Base-by-base conservation (phyloP, 1,140 invertebrate genomes). In the Heterodera carotae region DNA sequence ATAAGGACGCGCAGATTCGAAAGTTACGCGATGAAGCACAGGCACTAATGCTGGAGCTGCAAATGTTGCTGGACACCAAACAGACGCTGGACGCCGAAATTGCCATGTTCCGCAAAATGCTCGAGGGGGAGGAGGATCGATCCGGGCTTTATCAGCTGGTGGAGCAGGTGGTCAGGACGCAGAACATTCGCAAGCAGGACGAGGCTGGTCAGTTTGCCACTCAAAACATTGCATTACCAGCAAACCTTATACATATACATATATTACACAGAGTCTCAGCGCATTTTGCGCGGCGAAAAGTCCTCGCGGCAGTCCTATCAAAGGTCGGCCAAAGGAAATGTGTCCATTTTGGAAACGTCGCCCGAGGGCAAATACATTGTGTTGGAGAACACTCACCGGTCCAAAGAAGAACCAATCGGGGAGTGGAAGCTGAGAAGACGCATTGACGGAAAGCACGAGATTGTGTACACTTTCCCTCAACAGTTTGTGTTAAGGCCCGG, bases 271-370 rank as follows among this genome's bases (percentile, higher is more conserved):
- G 84, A 87, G 81, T 82, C 86, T n/a, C 78, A 81, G 69, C 82
- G 86, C 15, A 72, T 89, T 0, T 87, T 89, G 80, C 85, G 89
- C 64, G 90, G 90, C 22, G 89, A 90, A 78, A 89, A 89, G 66
- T 88, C 89, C 22, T 89, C 89, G 68, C 90, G 89, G 70, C 90
- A 90, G 0, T 90, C 90, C 15, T 90, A 89, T 83, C 89, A 90
- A 81, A 85, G 89, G 69, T 90, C 88, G 39, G 89, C 90, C 27
- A 90, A 90, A 75, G 86, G 86, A 29, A 87, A 87, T 78, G 85
- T 87, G 59, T 83, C 86, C 25, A 87, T 87, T 60, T 75, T 76
- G 34, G 85, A 77, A 68, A 69, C 75, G n/a, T 31, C 71, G 48
- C 66, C 76, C 8, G 79, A 84, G 27, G 76, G 82, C 36, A 66